Evolutionary conservation across 2,113 vertebrate genomes (phyloP).

Genomic region (Gila orcuttii): DNA sequence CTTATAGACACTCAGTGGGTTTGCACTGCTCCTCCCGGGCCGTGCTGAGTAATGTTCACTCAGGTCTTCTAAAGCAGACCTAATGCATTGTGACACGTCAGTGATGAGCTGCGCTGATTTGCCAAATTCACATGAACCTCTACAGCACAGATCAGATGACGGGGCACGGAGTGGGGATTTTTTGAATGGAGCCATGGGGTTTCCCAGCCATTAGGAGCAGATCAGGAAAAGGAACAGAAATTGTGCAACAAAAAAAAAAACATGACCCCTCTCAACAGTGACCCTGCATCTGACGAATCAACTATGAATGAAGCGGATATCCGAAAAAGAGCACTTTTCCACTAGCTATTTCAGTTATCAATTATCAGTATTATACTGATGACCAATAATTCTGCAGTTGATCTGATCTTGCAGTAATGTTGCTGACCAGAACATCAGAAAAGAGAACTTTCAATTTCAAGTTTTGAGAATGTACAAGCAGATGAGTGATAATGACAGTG

Average conservation of each 20-base stretch:
- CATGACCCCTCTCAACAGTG: background rate
- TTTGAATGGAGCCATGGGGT: conserved; percentile 15
- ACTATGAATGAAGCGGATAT: background rate
- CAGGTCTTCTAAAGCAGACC: conserved; percentile 64
- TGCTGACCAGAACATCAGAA: conserved; percentile 11
- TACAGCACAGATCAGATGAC: conserved; percentile 54
- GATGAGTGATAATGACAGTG: conserved; percentile 31
- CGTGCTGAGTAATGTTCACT: conserved; percentile 55
- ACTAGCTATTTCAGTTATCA: background rate
- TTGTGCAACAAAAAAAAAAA: conserved; percentile 1
- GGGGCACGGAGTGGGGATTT: conserved; percentile 30
- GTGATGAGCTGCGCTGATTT: conserved; percentile 65
- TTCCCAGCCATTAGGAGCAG: conserved; percentile 51
- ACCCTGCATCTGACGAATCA: background rate
- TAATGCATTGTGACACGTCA: conserved; percentile 69
- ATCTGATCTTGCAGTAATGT: background rate
- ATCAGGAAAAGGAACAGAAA: conserved; percentile 41
- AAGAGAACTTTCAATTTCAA: background rate
- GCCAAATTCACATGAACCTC: conserved; percentile 64
- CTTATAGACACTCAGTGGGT: conserved; percentile 63
- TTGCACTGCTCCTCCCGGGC: background rate
- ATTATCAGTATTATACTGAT: background rate
- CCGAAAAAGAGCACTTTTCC: background rate
- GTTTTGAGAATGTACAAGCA: background rate
- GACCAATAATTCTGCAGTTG: background rate